Evolutionary conservation across 1,140 invertebrate genomes (phyloP), one percentile per base, ranked within the genome.

Genomic region (Euwallacea similis): DNA sequence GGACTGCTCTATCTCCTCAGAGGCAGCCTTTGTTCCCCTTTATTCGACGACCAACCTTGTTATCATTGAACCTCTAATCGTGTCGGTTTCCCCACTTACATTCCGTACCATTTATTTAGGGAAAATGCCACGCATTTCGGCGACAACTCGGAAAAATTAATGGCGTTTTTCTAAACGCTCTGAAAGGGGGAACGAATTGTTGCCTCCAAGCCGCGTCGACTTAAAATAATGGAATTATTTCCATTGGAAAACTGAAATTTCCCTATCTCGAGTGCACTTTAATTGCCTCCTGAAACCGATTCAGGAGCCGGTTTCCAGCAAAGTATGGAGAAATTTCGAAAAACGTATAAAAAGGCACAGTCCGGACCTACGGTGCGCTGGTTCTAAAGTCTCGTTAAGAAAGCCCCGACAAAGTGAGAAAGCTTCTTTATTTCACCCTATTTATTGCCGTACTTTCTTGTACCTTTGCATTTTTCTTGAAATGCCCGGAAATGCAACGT

Each of bases 121-220:
- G 58, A 63, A 69, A 62, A 63, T 62, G 50, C 59, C 66, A 68
- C 66, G 55, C 66, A 59, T 68, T 68, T 68, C 44, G 55, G 44
- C 55, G 66, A 68, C 66, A 68, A 68, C 66, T 68, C 42, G 66
- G 66, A 68, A 68, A 68, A 68, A 68, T 68, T 68, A 68, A 68
- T 68, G 66, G 66, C 44, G 66, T 68, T 68, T 68, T 68, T 68
- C 66, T 68, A 68, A 60, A 68, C 56, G 66, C 21, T 68, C 11
- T 46, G 42, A 56, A 50, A 64, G 41, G 53, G 42, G 42, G 15
- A 44, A 58, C 41, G 61, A 47, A 63, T 63, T 63, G 61, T 63
- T 47, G 61, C 53, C 41, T 41, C 42, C 43, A 33, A 33, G 21
- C 21, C 21, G 21, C 15, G 53, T 41, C 13, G 41, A 8, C 65